Conservation (phyloP, 2,113 vertebrate genomes). For the Cyprinodon tularosa region DNA sequence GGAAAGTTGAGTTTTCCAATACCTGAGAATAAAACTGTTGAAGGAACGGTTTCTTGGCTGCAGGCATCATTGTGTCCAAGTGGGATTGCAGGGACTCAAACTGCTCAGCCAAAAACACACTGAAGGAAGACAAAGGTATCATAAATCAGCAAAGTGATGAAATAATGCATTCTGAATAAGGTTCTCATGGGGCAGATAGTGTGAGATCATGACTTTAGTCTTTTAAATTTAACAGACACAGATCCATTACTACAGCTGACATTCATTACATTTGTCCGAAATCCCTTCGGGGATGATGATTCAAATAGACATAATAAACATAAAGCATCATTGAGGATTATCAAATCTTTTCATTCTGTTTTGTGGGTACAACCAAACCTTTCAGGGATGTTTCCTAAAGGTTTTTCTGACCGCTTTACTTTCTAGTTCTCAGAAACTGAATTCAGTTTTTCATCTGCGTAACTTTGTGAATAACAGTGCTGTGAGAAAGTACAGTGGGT, state of each 20-base stretch:
- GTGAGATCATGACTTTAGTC: neutral
- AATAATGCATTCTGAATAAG: neutral
- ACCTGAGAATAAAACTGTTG: constrained; percentile 99
- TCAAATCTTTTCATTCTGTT: neutral
- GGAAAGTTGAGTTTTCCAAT: neutral
- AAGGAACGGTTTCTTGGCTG: constrained; percentile 97
- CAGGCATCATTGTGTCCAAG: constrained; percentile 96
- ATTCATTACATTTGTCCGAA: neutral
- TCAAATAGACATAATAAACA: neutral
- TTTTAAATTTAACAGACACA: neutral
- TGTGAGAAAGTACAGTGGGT: neutral
- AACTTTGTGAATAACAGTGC: neutral
- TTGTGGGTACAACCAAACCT: neutral
- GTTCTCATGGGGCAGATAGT: neutral
- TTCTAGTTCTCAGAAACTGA: too few relatives aligned
- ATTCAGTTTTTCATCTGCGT: neutral
- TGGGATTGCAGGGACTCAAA: constrained; percentile 97
- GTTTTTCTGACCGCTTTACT: neutral
- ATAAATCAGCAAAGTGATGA: neutral
- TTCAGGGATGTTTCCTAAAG: neutral
- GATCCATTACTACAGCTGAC: neutral
- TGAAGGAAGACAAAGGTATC: constrained; percentile 51
- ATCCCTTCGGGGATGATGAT: neutral
- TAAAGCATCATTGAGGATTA: neutral
- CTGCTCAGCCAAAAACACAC: constrained; percentile 96